These are phyloP conservation scores for Ispidina picta DNA, from an alignment of 2,797 vertebrate genomes.

Conservation along the genomic window DNA sequence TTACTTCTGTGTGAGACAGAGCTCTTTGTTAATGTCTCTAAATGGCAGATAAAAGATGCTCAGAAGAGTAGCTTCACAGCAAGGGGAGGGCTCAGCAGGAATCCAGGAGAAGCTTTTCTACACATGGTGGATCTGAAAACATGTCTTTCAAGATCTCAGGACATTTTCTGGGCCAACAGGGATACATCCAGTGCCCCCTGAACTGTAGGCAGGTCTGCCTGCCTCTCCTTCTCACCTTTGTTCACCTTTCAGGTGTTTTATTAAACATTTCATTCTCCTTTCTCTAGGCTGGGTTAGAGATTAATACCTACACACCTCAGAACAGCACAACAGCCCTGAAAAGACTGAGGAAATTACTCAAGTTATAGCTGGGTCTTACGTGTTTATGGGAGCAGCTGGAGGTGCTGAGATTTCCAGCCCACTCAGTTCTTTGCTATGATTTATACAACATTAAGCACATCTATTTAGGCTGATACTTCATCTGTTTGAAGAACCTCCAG, in stretches of 20 bases:
- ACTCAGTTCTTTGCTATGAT: conserved; percentile 56
- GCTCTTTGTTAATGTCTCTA: conserved; percentile 15
- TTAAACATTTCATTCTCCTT: neutral
- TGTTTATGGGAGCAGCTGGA: conserved; percentile 44
- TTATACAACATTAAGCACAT: conserved; percentile 64
- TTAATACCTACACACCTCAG: neutral
- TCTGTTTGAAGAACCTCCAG: conserved; percentile 48
- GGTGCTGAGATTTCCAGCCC: conserved; percentile 36
- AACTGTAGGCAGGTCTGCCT: neutral
- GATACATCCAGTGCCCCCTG: neutral
- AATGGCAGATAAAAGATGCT: conserved; percentile 2
- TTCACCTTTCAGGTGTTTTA: neutral
- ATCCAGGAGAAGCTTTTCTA: neutral
- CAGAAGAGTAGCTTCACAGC: neutral
- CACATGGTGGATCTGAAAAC: fast-evolving
- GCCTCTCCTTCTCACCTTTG: neutral
- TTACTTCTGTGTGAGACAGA: neutral
- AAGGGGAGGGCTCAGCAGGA: neutral
- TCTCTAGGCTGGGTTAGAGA: conserved; percentile 22
- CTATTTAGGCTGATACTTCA: conserved; percentile 52
- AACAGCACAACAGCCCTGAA: conserved; percentile 27
- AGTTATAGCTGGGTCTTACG: neutral
- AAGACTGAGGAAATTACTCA: conserved; percentile 36
- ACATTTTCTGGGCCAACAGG: neutral
- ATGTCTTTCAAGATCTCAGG: neutral